Conservation (phyloP, 2,797 vertebrate genomes). For the Vultur gryphus region DNA sequence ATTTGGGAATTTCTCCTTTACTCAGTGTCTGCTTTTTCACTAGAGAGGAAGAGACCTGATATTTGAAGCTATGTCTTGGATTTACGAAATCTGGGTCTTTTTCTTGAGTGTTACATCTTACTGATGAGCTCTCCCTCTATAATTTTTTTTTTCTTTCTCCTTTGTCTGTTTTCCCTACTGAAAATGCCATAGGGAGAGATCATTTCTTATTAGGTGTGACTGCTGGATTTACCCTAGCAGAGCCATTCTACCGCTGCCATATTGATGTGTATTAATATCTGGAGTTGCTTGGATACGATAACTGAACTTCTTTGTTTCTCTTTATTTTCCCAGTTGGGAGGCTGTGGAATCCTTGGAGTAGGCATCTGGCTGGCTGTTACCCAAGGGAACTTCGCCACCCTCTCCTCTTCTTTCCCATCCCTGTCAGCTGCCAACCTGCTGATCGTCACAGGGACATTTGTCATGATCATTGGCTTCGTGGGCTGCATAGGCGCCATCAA, state of each 20-base stretch:
- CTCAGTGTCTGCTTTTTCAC: background rate
- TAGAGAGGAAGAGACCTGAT: background rate
- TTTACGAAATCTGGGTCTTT: background rate
- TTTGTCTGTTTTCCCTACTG: background rate
- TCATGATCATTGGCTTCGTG: conserved; percentile 97
- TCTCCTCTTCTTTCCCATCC: conserved; percentile 93
- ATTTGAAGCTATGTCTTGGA: background rate
- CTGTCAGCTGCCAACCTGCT: conserved; percentile 96
- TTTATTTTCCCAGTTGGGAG: conserved; percentile 83
- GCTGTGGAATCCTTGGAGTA: conserved; percentile 95
- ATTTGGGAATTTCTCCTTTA: background rate
- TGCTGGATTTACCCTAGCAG: background rate
- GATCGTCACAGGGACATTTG: conserved; percentile 88
- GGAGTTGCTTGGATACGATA: background rate
- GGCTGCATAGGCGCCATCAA: conserved; percentile 96
- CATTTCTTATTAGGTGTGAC: background rate
- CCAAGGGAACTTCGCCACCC: conserved; percentile 96
- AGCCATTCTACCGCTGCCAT: background rate
- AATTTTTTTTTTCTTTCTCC: background rate
- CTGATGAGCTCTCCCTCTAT: background rate
- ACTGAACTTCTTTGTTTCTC: background rate
- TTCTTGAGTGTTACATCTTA: background rate
- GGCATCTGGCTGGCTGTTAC: conserved; percentile 98
- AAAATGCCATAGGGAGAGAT: background rate
- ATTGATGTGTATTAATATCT: background rate